Evolutionary conservation across 2,888 invertebrate species (phyloP).

Genomic region (Yponomeuta sedellus): DNA sequence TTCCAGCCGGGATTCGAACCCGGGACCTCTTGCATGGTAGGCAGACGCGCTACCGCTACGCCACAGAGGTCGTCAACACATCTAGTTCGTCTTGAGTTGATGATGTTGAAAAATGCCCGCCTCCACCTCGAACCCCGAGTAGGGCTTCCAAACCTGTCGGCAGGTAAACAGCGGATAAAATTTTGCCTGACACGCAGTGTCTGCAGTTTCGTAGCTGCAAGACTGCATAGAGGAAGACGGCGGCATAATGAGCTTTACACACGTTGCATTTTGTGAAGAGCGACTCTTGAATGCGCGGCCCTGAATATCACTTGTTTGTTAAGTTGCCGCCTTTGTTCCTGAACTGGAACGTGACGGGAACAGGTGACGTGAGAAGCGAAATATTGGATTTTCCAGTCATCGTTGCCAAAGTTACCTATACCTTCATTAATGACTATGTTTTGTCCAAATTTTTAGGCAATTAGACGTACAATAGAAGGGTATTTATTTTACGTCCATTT

Average conservation of each 20-base stretch:
- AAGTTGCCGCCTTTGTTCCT: neutral
- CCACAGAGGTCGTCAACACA: too few relatives aligned
- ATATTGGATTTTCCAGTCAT: too few relatives aligned
- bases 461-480: too few relatives aligned
- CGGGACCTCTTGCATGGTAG: too few relatives aligned
- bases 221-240: neutral
- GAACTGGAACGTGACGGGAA: too few relatives aligned
- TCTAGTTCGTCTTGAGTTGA: too few relatives aligned
- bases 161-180: slow-evolving; percentile 10
- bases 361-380: neutral
- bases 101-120: neutral
- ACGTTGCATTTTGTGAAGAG: neutral
- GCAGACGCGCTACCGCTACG: too few relatives aligned
- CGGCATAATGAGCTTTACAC: slow-evolving; percentile 3
- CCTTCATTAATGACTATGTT: too few relatives aligned
- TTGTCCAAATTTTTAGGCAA: too few relatives aligned
- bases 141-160: slow-evolving; percentile 4
- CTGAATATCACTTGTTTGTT: neutral
- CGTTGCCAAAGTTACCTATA: too few relatives aligned
- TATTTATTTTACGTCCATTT: too few relatives aligned
- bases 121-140: neutral
- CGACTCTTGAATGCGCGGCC: neutral
- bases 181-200: slow-evolving; percentile 9
- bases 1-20: too few relatives aligned
- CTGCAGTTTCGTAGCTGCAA: slow-evolving; percentile 1